These are phyloP conservation scores for Acleris emargana DNA, from an alignment of 2,888 invertebrate genomes.

Conservation along the genomic window DNA sequence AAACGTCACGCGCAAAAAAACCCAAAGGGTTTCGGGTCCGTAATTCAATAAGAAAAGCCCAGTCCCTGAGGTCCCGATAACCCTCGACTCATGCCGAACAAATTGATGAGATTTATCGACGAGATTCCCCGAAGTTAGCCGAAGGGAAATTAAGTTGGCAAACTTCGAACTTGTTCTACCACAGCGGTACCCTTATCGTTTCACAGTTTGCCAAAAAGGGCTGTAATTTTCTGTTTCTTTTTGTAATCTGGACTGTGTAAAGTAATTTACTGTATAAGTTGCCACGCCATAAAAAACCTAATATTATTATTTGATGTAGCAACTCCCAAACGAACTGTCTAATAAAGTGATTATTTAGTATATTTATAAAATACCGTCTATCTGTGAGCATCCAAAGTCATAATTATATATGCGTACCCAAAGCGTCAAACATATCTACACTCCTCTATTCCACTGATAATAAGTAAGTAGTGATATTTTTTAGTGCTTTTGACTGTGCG, in stretches of 20 bases:
- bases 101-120: conserved; percentile 76
- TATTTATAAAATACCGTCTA: no score
- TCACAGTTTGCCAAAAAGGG: conserved; percentile 45
- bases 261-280: no score
- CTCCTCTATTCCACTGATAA: no score
- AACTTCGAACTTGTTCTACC: conserved; percentile 64
- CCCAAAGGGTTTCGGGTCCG: conserved; percentile 38
- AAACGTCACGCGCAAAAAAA: conserved; percentile 43
- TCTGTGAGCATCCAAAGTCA: no score
- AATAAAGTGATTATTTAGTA: no score
- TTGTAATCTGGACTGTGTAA: background rate
- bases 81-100: conserved; percentile 62
- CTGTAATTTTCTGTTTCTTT: conserved; percentile 37
- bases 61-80: conserved; percentile 56
- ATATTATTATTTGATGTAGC: no score
- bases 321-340: no score
- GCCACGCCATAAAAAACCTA: no score
- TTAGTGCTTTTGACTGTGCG: no score
- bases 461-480: no score
- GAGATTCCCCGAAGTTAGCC: conserved; percentile 72
- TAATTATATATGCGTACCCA: no score
- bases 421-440: no score
- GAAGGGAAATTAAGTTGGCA: conserved; percentile 74
- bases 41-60: conserved; percentile 70
- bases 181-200: conserved; percentile 60